A percentile compares a stretch with the other conserved stretches of the same genome.
Conservation (phyloP, 2,888 invertebrate genomes). For the Diploptera punctata region DNA sequence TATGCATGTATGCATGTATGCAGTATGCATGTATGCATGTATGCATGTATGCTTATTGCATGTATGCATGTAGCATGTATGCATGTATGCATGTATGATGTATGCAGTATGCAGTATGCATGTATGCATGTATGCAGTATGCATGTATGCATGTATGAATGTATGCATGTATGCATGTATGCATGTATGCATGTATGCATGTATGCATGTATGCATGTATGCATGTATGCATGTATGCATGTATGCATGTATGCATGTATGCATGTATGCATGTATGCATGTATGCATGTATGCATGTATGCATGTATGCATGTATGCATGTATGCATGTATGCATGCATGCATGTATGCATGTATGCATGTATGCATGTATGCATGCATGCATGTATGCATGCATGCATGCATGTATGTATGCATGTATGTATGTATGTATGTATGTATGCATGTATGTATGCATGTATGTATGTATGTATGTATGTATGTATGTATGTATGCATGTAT, state of each 20-base stretch:
- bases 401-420: neutral
- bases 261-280: neutral
- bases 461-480: neutral
- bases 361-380: neutral
- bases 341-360: too few relatives aligned
- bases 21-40: too few relatives aligned
- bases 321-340: too few relatives aligned
- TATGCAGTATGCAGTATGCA: too few relatives aligned
- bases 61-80: too few relatives aligned
- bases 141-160: too few relatives aligned
- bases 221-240: constrained; percentile 8
- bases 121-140: too few relatives aligned
- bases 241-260: constrained; percentile 14
- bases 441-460: neutral
- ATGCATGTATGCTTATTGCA: too few relatives aligned
- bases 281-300: constrained; percentile 1
- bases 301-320: constrained; percentile 12
- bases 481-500: too few relatives aligned
- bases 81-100: too few relatives aligned
- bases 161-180: neutral
- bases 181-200: neutral
- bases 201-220: constrained; percentile 6
- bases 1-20: too few relatives aligned
- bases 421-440: neutral
- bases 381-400: neutral